Evolutionary conservation across 2,113 vertebrate genomes (phyloP).

Genomic region (Psophia crepitans): DNA sequence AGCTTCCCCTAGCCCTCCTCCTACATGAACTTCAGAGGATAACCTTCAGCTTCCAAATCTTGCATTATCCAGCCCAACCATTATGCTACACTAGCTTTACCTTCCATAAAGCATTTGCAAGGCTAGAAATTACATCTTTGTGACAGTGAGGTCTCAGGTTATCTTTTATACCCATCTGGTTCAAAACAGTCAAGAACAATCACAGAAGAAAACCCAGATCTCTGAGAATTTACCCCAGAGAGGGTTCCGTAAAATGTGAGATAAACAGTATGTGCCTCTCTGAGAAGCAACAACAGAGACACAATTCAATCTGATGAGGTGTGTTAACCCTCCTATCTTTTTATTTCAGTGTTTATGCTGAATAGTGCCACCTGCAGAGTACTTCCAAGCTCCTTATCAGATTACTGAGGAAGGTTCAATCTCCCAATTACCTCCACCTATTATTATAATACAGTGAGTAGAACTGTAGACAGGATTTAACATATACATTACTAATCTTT

Average conservation of each 20-base stretch:
- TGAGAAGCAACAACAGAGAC: not conserved
- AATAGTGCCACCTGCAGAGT: not conserved
- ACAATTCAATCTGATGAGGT: not conserved
- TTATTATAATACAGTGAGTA: not conserved
- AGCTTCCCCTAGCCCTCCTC: not conserved
- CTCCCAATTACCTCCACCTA: not conserved
- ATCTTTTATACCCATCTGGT: not conserved
- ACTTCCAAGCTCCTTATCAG: not conserved
- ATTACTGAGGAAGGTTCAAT: not conserved
- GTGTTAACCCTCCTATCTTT: not conserved
- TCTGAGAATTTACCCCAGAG: not conserved
- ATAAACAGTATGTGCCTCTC: not conserved
- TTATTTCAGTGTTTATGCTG: not conserved
- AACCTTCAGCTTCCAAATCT: not conserved
- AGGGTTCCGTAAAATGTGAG: not conserved
- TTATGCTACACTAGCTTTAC: not conserved
- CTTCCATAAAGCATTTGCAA: not conserved
- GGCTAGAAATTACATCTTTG: not conserved
- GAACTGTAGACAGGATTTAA: not conserved
- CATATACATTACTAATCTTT: not conserved
- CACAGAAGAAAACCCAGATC: not conserved
- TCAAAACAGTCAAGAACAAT: not conserved
- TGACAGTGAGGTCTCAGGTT: not conserved
- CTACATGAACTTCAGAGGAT: not conserved
- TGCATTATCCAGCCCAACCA: not conserved